A percentile compares a stretch with the other conserved stretches of the same genome.
Conservation (phyloP, 2,797 vertebrate species). For the Leptodactylus fallax region DNA sequence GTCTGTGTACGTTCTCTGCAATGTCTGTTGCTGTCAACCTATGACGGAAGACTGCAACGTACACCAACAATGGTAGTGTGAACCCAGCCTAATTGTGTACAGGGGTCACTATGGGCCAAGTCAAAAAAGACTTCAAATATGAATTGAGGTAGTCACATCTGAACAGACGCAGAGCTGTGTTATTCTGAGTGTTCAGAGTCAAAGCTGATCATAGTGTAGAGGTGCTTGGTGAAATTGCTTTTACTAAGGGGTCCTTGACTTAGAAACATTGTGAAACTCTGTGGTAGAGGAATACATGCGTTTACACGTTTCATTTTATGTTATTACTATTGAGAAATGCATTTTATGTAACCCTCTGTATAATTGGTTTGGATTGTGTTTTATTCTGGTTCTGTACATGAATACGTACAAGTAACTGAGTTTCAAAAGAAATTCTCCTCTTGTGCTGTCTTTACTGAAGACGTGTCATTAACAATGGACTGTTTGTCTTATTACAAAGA, state of each 20-base stretch:
- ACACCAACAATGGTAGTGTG: too few species aligned
- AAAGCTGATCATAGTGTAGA: neutral
- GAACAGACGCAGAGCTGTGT: too few species aligned
- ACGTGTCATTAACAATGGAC: neutral
- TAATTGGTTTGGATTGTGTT: neutral
- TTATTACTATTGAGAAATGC: neutral
- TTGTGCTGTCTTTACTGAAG: neutral
- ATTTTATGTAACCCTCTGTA: neutral
- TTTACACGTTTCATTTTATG: neutral
- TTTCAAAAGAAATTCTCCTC: constrained; percentile 19
- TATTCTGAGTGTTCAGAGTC: too few species aligned
- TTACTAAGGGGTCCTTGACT: too few species aligned
- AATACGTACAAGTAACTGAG: neutral
- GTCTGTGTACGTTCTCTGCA: too few species aligned
- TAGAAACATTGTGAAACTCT: neutral
- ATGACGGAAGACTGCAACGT: too few species aligned
- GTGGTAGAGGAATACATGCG: neutral
- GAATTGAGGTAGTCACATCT: too few species aligned
- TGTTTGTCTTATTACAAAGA: constrained; percentile 30
- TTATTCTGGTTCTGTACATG: neutral
- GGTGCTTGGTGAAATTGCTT: neutral
- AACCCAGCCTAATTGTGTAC: too few species aligned
- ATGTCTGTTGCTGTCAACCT: too few species aligned
- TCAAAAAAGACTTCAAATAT: too few species aligned
- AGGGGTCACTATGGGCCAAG: too few species aligned